Evolutionary conservation across 2,888 invertebrate species (phyloP), one percentile per base, ranked within the genome.

Genomic region (Colletes collaris): DNA sequence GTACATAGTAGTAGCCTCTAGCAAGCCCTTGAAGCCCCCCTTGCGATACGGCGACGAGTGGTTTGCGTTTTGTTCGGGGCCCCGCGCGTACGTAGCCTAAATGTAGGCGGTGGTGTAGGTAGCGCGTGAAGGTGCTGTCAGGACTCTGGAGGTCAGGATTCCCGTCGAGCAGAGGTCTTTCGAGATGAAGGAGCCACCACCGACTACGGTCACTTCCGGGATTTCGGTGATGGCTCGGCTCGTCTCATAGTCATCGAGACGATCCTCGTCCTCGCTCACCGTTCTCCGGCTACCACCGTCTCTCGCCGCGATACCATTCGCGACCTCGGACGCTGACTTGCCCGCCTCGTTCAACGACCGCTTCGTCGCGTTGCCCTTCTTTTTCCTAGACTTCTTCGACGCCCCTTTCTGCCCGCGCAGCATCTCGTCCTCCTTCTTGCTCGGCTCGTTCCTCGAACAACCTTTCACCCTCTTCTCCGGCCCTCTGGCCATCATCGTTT

Each of bases 41-140:
- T 87, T 86, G 85, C 86, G 83, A 89, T 86, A 88, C 81, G 86
- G 82, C 83, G 85, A 85, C 83, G 85, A 82, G 75, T 79, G 84
- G 69, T 58, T 79, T 74, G 80, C 76, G 71, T 78, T 67, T 84
- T 76, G 73, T 62, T 79, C 70, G 73, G 75, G 76, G 80, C 84
- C 86, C 82, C 84, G 86, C 87, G 87, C 84, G 84, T 87, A 87
- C 87, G 86, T 84, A 86, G 88, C 87, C 89, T 90, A 92, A 85
- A 92, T 92, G 86, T 92, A 92, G 89, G 92, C 91, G 81, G 92
- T 92, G 89, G 92, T 92, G 89, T 92, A 92, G 87, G 91, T 92
- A 81, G 92, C 89, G 83, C 92, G 91, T 87, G 89, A 90, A 84
- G 90, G 88, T 87, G 91, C 90, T 84, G 90, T 92, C 84, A 90